phyloP scores from a whole-genome alignment of 1,140 invertebrate genomes.

The Marisa cornuarietis region DNA sequence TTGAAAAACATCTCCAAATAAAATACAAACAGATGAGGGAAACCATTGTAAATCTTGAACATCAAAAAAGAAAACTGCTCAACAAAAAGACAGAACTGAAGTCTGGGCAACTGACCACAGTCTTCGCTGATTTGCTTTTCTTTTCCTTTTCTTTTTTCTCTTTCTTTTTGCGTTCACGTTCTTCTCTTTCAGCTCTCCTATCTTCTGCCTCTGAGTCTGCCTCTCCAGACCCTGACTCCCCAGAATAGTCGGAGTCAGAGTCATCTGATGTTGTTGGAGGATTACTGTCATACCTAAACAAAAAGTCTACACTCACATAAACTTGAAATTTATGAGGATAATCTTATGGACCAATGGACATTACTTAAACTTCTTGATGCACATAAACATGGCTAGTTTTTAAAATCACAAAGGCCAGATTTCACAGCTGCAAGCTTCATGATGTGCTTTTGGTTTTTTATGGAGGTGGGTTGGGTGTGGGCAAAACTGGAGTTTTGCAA shows the following conservation, averaged over 20 bases:
- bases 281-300: conserved; percentile 59
- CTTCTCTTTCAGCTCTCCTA: conserved; percentile 62
- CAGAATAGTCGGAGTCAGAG: conserved; percentile 32
- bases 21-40: neutral
- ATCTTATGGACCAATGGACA: neutral
- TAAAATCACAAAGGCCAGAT: too few species aligned
- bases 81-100: neutral
- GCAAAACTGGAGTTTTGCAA: too few species aligned
- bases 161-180: conserved; percentile 69
- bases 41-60: neutral
- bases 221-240: conserved; percentile 28
- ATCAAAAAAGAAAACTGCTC: neutral
- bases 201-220: conserved; percentile 67
- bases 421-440: too few species aligned
- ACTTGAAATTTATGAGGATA: neutral
- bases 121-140: conserved; percentile 74
- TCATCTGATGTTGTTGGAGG: conserved; percentile 46
- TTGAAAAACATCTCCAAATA: neutral
- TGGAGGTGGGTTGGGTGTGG: too few species aligned
- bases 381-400: too few species aligned
- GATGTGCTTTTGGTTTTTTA: too few species aligned
- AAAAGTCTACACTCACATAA: neutral
- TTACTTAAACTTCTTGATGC: too few species aligned
- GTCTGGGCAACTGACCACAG: conserved; percentile 66
- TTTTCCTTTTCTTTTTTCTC: conserved; percentile 61